Evolutionary conservation across 2,113 vertebrate genomes (phyloP).

Genomic region (Cardinalis cardinalis): DNA sequence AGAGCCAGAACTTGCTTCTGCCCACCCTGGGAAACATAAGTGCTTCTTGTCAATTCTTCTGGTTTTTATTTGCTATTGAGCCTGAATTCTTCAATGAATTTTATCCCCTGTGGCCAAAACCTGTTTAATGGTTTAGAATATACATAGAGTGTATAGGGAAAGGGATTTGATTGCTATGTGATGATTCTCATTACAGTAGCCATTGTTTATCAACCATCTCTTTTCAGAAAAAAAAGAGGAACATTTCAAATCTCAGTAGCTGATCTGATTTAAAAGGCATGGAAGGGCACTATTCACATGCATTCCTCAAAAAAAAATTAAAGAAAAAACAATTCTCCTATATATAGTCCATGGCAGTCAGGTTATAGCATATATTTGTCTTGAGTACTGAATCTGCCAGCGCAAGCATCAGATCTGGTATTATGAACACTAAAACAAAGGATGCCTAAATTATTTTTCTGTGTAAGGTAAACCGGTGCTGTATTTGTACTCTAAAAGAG

Average conservation of each 20-base stretch:
- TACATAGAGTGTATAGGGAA: not conserved
- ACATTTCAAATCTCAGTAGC: not conserved
- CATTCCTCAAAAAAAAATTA: not conserved
- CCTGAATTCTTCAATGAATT: not conserved
- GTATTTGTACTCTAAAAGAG: not conserved
- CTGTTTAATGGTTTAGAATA: not conserved
- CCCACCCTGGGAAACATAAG: not conserved
- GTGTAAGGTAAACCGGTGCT: not conserved
- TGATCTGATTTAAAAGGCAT: not conserved
- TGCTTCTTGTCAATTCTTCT: not conserved
- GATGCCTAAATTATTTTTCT: not conserved
- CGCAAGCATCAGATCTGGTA: not conserved
- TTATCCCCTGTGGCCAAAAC: not conserved
- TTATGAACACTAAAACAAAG: not conserved
- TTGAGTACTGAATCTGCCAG: not conserved
- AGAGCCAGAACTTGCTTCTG: not conserved
- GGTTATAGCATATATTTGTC: not conserved
- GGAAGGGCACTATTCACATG: not conserved
- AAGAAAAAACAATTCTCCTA: not conserved
- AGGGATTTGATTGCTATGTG: not conserved
- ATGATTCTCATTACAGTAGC: not conserved
- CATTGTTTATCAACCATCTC: not conserved
- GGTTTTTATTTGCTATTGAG: not conserved
- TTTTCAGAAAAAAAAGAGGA: not conserved
- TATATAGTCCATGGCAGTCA: not conserved